These are phyloP conservation scores for Alosa sapidissima DNA, from an alignment of 2,797 vertebrate genomes.

Conservation along the genomic window DNA sequence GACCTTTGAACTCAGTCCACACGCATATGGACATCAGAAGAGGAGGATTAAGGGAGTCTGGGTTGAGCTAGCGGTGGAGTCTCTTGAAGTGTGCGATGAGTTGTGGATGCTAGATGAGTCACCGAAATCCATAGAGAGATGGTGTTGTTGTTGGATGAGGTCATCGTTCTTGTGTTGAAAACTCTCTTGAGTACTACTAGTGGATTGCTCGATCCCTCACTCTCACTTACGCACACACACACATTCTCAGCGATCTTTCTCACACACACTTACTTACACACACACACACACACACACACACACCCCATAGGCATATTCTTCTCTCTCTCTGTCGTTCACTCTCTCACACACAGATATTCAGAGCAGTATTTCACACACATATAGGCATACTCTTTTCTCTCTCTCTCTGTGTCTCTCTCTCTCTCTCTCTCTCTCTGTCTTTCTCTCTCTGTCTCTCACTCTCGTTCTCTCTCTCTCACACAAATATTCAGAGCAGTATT, in stretches of 20 bases:
- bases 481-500: no score
- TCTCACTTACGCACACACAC: not conserved
- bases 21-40: not conserved
- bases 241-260: not conserved
- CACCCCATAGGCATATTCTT: not conserved
- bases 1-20: not conserved
- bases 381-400: no score
- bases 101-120: not conserved
- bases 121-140: not conserved
- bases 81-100: not conserved
- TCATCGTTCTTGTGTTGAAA: not conserved
- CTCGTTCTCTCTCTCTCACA: not conserved
- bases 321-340: not conserved
- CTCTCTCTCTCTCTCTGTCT: no score
- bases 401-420: no score
- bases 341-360: not conserved
- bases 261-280: no score
- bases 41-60: not conserved
- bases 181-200: not conserved
- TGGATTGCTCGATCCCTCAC: not conserved
- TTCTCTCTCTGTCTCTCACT: not conserved
- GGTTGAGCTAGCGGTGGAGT: not conserved
- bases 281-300: no score
- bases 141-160: constrained; percentile 2
- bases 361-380: no score